These are phyloP conservation scores for Epizoanthus stellaris DNA, from an alignment of 92 coral and sea anemone species.

Conservation along the genomic window DNA sequence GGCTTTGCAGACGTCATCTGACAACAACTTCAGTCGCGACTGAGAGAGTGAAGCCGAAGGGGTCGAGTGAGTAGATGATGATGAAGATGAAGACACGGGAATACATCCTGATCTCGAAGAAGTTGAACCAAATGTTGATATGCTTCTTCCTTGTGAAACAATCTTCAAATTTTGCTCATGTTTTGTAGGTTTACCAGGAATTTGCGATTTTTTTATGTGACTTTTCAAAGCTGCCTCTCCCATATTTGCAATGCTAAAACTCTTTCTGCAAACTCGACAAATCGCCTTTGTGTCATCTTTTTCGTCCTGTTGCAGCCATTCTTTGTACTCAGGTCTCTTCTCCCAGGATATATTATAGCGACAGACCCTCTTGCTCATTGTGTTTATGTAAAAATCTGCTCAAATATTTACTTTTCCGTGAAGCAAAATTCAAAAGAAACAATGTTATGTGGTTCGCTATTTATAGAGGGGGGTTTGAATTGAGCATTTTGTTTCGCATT, in stretches of 20 bases:
- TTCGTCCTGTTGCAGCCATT: slow-evolving; percentile 23
- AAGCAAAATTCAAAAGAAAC: slow-evolving; percentile 19
- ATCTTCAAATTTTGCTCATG: slow-evolving; percentile 26
- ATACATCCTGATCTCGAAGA: slow-evolving; percentile 27
- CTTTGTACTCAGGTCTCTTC: slow-evolving; percentile 29
- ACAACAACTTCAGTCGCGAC: slow-evolving; percentile 23
- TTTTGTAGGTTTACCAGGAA: slow-evolving; percentile 32
- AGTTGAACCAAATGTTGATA: slow-evolving; percentile 30
- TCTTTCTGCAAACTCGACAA: slow-evolving; percentile 43
- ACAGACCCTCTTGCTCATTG: slow-evolving; percentile 38
- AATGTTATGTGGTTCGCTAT: slow-evolving; percentile 2
- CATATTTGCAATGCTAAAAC: slow-evolving; percentile 44
- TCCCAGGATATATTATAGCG: slow-evolving; percentile 27
- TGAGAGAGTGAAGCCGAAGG: slow-evolving; percentile 28
- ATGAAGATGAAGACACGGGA: slow-evolving; percentile 28
- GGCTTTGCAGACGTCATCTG: slow-evolving; percentile 37
- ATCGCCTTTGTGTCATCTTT: slow-evolving; percentile 23
- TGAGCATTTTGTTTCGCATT: slow-evolving; percentile 24
- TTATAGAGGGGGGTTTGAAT: slow-evolving; percentile 20
- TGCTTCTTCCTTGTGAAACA: slow-evolving; percentile 34
- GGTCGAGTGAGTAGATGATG: slow-evolving; percentile 28
- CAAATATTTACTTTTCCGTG: slow-evolving; percentile 11
- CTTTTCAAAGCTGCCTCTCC: slow-evolving; percentile 38
- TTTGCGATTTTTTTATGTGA: slow-evolving; percentile 19
- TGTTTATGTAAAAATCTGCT: slow-evolving; percentile 17